These are phyloP conservation scores for Lasiurus cinereus DNA, from an alignment of 2,113 vertebrate species.

Conservation along the genomic window DNA sequence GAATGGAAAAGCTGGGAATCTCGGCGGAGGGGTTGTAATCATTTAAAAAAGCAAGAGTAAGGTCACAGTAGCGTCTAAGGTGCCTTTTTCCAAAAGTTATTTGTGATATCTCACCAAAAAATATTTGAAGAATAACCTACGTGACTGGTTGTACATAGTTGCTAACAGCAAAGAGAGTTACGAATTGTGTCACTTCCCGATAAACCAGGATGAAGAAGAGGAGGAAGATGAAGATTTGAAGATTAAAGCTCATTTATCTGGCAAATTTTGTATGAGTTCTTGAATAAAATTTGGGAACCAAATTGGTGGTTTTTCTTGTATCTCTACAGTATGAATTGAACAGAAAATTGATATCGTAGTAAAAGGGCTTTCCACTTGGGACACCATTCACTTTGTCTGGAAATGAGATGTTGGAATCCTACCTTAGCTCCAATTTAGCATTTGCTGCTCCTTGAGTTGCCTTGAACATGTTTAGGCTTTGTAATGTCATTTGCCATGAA, in stretches of 20 bases:
- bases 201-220: slow-evolving; percentile 97
- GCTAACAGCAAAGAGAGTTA: slow-evolving; percentile 98
- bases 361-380: background rate
- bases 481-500: slow-evolving; percentile 37
- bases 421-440: background rate
- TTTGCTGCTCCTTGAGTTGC: background rate
- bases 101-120: slow-evolving; percentile 99
- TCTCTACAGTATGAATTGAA: slow-evolving; percentile 59
- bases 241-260: slow-evolving; percentile 89
- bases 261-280: slow-evolving; percentile 85
- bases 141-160: slow-evolving; percentile 96
- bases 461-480: background rate
- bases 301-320: slow-evolving; percentile 77
- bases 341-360: slow-evolving; percentile 2
- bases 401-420: background rate
- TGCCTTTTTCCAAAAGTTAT: slow-evolving; percentile 88
- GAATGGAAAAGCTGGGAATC: no score
- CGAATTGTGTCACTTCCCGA: slow-evolving; percentile 98
- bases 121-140: slow-evolving; percentile 97
- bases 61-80: no score
- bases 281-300: slow-evolving; percentile 87
- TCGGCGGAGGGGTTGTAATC: no score
- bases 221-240: slow-evolving; percentile 98
- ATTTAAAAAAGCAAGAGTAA: no score
- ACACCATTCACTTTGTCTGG: background rate